Evolutionary conservation across 2,888 invertebrate species (phyloP).

Genomic region (Pherbina coryleti): DNA sequence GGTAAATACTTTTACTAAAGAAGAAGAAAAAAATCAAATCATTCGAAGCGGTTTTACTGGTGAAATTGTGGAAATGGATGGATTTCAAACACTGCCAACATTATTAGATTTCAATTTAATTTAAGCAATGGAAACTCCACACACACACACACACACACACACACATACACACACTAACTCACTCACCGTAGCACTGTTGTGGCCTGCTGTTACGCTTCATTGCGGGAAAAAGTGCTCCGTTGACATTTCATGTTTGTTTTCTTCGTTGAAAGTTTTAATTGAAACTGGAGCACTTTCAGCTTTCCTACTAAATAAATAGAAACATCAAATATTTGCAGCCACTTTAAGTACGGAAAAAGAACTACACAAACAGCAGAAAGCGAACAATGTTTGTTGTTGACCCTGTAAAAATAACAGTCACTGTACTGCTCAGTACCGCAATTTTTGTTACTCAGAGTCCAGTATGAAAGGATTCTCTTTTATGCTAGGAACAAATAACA

Average conservation of each 20-base stretch:
- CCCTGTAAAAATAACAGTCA: not conserved
- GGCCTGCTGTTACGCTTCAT: not conserved
- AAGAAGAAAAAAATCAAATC: too few relatives aligned
- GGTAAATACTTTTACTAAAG: too few relatives aligned
- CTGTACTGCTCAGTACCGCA: not conserved
- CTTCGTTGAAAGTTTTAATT: not conserved
- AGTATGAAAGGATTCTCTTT: not conserved
- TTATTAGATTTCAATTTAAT: too few relatives aligned
- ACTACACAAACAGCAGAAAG: not conserved
- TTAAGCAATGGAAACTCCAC: too few relatives aligned
- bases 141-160: too few relatives aligned
- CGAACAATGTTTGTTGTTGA: not conserved
- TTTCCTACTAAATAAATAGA: constrained; percentile 5
- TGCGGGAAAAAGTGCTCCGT: not conserved
- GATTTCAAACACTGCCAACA: too few relatives aligned
- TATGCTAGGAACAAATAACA: not conserved
- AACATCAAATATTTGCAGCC: not conserved
- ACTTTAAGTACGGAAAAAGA: not conserved
- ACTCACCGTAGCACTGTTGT: not conserved
- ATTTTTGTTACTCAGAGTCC: not conserved
- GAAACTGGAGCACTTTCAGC: constrained; percentile 5
- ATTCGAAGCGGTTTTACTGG: too few relatives aligned
- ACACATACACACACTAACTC: too few relatives aligned
- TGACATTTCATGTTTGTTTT: not conserved
- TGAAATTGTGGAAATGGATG: too few relatives aligned